Conservation (phyloP, 1,140 invertebrate genomes). For the Goniozus legneri region DNA sequence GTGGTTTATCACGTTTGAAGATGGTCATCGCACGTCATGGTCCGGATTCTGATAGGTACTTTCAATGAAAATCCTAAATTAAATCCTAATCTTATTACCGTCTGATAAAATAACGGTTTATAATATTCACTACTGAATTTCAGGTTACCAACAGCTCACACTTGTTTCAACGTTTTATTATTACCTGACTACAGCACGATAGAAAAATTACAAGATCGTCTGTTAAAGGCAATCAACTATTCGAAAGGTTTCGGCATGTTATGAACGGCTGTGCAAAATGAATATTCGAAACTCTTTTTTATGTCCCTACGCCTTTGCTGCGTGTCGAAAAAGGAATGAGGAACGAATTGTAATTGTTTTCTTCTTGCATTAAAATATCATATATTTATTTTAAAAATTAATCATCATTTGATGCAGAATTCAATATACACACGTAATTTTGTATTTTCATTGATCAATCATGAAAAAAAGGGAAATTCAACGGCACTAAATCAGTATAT, state of each 20-base stretch:
- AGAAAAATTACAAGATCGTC: conserved; percentile 80
- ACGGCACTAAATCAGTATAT: too few relatives aligned
- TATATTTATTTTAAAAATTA: too few relatives aligned
- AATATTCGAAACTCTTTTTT: conserved; percentile 10
- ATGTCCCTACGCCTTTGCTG: conserved; percentile 5
- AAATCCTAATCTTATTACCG: conserved; percentile 3
- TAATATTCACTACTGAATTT: conserved; percentile 15
- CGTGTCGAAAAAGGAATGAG: conserved; percentile 10
- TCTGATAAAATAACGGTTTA: conserved; percentile 8
- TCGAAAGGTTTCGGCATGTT: conserved; percentile 84
- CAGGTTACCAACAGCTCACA: conserved; percentile 81
- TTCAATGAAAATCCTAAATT: conserved; percentile 3
- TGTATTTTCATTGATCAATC: too few relatives aligned
- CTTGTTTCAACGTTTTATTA: conserved; percentile 94
- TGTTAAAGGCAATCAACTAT: conserved; percentile 87
- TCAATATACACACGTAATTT: too few relatives aligned
- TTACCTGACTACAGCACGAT: conserved; percentile 83
- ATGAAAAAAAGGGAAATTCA: too few relatives aligned
- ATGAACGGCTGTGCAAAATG: conserved; percentile 49
- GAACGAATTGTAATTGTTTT: too few relatives aligned
- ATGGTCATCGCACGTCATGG: conserved; percentile 78
- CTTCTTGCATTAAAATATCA: conserved; percentile 13
- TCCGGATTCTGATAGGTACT: conserved; percentile 68
- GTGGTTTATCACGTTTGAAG: conserved; percentile 85
- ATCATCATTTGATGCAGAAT: too few relatives aligned